Evolutionary conservation across 2,888 invertebrate species (phyloP).

Genomic region (Physocephala rufipes): DNA sequence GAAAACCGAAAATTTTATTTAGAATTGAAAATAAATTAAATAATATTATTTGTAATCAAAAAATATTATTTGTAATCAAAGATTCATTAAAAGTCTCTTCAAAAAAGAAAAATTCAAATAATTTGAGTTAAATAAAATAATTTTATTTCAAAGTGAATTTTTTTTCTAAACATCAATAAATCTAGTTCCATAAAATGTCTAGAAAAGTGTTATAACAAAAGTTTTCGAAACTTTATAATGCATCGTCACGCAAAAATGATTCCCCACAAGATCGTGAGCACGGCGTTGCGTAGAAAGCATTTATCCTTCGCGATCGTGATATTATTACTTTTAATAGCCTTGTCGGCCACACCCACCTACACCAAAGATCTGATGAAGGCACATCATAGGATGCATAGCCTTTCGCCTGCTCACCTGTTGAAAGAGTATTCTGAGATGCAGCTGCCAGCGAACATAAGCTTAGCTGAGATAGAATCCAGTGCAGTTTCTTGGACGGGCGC

Average conservation of each 20-base stretch:
- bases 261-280: neutral
- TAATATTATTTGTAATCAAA: no score
- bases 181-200: neutral
- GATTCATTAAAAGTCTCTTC: no score
- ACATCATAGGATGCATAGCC: conserved; percentile 8
- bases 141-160: no score
- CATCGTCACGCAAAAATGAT: neutral
- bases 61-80: no score
- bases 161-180: no score
- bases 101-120: no score
- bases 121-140: no score
- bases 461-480: conserved; percentile 23
- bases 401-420: conserved; percentile 50
- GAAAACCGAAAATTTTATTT: neutral
- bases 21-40: no score
- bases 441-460: conserved; percentile 42
- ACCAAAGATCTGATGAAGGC: conserved; percentile 23
- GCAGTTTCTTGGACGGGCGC: conserved; percentile 29
- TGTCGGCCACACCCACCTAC: conserved; percentile 16
- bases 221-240: neutral
- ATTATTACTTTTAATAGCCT: neutral
- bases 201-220: neutral
- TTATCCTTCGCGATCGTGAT: neutral
- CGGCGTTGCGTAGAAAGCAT: neutral
- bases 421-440: conserved; percentile 46